Base-by-base conservation (phyloP, 2,113 vertebrate genomes). In the Aspiorhynchus laticeps region DNA sequence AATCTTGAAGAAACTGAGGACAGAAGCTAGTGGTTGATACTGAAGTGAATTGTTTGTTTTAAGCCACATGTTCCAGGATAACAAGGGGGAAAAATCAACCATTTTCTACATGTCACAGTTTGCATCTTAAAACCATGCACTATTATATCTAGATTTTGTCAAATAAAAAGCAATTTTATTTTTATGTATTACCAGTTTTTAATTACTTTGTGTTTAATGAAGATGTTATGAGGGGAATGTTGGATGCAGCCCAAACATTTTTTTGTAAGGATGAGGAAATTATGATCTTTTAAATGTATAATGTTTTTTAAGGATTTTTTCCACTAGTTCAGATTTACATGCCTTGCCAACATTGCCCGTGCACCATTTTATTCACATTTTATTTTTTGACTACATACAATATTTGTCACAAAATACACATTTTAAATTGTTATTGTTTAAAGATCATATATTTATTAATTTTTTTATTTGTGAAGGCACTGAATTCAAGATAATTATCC, bases 1-100 rank as follows among this genome's bases (percentile, higher is more conserved):
- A 48, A 92, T 98, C 88, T 91, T 98, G 89, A 93, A 95, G 89
- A 97, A 94, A 88, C 93, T 99, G 87, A 95, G 93, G 90, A 92
- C 87, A 87, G 95, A 97, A 93, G 96, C 95, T 41, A 79, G 91
- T 53, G 85, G 84, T 21, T 93, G 90, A 94, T 14, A 38, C 26
- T 21, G 21, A 28, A 48, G 46, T 73, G 11, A 3, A 24, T 10
- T 56, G 12, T 19, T 65, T 84, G 15, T 15, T 59, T 85, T 0
- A 1, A 21, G 17, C 5, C 51, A 53, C 51, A 19, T 26, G 4
- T 28, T 15, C 10, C 36, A 38, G 36, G 56, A 69, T 48, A 43
- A 2, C 9, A 48, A 48, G 12, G 43, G 2, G 2, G 0, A 53
- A 53, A 53, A 53, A 21, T 7, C 17, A 5, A 8, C 0, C 19